These are phyloP conservation scores for Pluvialis apricaria DNA, from an alignment of 2,113 vertebrate genomes.

Conservation along the genomic window DNA sequence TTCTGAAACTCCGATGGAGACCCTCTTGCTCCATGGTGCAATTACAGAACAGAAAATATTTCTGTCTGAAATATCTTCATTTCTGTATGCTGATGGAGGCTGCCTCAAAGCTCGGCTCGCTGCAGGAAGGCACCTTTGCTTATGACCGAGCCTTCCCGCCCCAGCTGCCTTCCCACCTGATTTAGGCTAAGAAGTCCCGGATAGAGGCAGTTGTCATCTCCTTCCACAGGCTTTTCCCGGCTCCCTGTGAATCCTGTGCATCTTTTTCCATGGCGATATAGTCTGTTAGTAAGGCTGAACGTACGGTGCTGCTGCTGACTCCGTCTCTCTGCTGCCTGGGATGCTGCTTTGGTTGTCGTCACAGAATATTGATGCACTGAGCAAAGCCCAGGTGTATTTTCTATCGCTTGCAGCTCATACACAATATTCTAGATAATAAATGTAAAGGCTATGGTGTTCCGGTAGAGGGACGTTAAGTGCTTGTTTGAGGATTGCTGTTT, in stretches of 20 bases:
- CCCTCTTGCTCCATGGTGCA: background rate
- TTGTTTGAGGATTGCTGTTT: background rate
- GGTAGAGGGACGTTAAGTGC: background rate
- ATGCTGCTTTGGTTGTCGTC: background rate
- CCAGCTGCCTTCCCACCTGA: background rate
- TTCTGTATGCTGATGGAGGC: background rate
- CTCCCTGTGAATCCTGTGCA: background rate
- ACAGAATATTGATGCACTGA: background rate
- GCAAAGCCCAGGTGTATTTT: background rate
- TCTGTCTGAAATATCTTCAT: background rate
- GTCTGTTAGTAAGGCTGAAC: background rate
- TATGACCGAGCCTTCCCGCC: rapidly evolving
- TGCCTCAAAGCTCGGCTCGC: background rate
- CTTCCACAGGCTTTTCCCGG: background rate
- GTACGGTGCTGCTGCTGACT: background rate
- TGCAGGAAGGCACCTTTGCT: background rate
- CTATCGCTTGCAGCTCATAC: background rate
- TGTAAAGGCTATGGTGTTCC: background rate
- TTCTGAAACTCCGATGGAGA: background rate
- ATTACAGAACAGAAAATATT: rapidly evolving
- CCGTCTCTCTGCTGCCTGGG: background rate
- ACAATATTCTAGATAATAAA: background rate
- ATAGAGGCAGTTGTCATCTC: background rate
- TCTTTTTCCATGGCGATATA: rapidly evolving
- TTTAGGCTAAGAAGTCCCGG: background rate